Base-by-base conservation (phyloP, 2,113 vertebrate genomes). In the Diadophis punctatus region DNA sequence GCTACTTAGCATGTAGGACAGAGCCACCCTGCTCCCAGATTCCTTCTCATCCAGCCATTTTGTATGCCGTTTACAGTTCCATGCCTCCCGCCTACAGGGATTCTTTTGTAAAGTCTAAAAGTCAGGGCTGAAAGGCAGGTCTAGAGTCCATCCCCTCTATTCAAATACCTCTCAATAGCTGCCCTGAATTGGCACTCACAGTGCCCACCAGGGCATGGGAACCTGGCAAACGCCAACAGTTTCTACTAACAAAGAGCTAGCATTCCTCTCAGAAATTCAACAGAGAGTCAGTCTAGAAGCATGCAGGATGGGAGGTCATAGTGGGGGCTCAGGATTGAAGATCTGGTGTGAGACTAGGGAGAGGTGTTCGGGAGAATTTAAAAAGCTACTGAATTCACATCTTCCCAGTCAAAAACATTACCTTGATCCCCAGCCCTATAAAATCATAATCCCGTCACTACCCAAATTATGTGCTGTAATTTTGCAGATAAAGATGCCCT, bases 51-150 rank as follows among this genome's bases (percentile, higher is more conserved):
- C 22, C 20, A 86, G 53, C 53, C 12, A 92, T 90, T 92, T 90
- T 34, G 92, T 60, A 92, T 92, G 88, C 92, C 58, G 53, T 89
- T 86, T 9, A 55, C 55, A 30, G 22, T 92, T 58, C 92, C 30
- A 27, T 86, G 80, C 92, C 88, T 90, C 92, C 88, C 53, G 88
- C 92, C 74, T 90, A 88, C 68, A 90, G 49, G 89, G 88, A 86
- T 80, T 90, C 92, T 48, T 92, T 92, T 92, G 92, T 92, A 90
- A 92, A 92, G 92, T 92, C 92, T 90, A 92, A 90, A 92, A 92
- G 92, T 92, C 88, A 92, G 55, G 92, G 92, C 92, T 92, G 92
- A 92, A 92, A 92, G 87, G 88, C 92, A 92, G 91, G 92, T 90
- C 92, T 88, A 85, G 39, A 92, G 92, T 84, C 92, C 92, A 60